Conservation (phyloP, 2,888 invertebrate genomes). For the Apantesis nais region DNA sequence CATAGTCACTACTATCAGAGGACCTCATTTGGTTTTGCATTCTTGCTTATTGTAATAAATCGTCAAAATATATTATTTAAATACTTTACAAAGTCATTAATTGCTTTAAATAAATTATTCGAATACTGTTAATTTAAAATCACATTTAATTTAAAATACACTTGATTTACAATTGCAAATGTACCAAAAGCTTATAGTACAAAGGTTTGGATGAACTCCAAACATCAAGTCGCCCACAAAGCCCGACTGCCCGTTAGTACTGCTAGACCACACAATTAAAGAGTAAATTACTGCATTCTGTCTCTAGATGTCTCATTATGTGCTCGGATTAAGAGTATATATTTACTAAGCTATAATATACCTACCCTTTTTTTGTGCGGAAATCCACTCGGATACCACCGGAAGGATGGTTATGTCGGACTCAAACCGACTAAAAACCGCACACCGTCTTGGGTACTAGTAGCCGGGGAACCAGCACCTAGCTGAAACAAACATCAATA, state of each 20-base stretch:
- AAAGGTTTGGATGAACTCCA: conserved; percentile 43
- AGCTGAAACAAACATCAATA: too few species aligned
- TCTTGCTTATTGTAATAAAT: neutral
- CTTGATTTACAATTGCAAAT: neutral
- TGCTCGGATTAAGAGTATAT: conserved; percentile 15
- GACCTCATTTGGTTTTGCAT: too few species aligned
- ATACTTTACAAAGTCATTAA: neutral
- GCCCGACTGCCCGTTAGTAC: conserved; percentile 39
- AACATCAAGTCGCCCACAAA: conserved; percentile 37
- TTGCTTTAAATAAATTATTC: neutral
- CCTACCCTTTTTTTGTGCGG: too few species aligned
- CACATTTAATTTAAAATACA: neutral
- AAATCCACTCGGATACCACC: too few species aligned
- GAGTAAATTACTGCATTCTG: conserved; percentile 26
- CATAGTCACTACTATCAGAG: too few species aligned
- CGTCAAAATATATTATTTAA: neutral
- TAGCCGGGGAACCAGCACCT: too few species aligned
- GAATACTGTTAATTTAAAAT: neutral
- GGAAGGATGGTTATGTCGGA: too few species aligned
- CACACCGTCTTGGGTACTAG: too few species aligned
- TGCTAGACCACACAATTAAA: conserved; percentile 38
- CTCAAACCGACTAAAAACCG: too few species aligned
- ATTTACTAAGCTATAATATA: conserved; percentile 8
- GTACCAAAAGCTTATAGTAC: conserved; percentile 1
- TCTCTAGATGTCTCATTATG: conserved; percentile 21